Evolutionary conservation across 2,113 vertebrate genomes (phyloP).

Genomic region (Hucho hucho): DNA sequence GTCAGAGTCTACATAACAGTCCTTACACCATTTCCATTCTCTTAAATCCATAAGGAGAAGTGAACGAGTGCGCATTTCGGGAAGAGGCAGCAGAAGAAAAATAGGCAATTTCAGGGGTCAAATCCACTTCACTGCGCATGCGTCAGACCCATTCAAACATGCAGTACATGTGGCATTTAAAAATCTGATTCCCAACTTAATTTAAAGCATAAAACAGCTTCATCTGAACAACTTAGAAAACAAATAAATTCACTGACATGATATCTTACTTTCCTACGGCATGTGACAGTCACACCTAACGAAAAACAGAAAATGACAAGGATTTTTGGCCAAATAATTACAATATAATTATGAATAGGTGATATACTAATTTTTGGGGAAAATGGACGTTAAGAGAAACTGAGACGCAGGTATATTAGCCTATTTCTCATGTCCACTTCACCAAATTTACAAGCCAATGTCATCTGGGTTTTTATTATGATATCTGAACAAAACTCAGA

Average conservation of each 20-base stretch:
- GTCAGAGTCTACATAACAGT: too few relatives aligned
- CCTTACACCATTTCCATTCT: too few relatives aligned
- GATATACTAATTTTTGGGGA: conserved; percentile 54
- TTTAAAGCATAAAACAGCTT: conserved; percentile 65
- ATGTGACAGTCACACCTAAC: conserved; percentile 56
- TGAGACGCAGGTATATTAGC: conserved; percentile 25
- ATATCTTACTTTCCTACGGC: conserved; percentile 1
- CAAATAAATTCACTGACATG: conserved; percentile 49
- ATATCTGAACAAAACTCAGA: conserved; percentile 32
- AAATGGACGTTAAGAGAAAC: conserved; percentile 52
- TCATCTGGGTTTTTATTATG: conserved; percentile 27
- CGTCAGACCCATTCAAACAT: conserved; percentile 42
- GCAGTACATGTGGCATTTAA: conserved; percentile 43
- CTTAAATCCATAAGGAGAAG: too few relatives aligned
- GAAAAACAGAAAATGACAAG: conserved; percentile 57
- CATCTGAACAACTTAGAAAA: conserved; percentile 60
- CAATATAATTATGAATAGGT: conserved; percentile 58
- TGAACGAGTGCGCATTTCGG: too few relatives aligned
- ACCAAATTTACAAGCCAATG: neutral
- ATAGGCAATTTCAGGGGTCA: conserved; percentile 56
- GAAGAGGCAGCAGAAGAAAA: too few relatives aligned
- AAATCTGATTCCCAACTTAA: conserved; percentile 51
- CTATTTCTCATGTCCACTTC: conserved; percentile 40
- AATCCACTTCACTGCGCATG: conserved; percentile 70
- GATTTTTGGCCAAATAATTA: conserved; percentile 70